Conservation (phyloP, 2,797 vertebrate species). For the Sebastes steindachneri region DNA sequence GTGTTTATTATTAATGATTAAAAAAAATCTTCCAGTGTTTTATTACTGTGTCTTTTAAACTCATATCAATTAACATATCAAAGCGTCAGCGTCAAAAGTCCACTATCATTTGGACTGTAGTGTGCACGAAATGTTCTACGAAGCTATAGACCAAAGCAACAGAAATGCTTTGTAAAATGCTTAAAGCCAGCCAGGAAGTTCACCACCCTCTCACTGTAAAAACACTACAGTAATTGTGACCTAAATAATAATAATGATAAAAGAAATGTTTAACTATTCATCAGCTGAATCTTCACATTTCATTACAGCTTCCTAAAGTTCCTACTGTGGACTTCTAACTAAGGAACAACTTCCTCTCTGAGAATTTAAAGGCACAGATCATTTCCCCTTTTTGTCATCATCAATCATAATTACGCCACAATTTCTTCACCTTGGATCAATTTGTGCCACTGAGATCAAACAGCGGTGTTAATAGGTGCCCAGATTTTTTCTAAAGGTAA, state of each 20-base stretch:
- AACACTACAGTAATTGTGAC: background rate
- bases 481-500: conserved; percentile 84
- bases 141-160: background rate
- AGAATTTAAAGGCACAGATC: conserved; percentile 81
- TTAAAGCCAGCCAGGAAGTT: background rate
- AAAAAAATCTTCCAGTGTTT: fast-evolving
- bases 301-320: conserved; percentile 40
- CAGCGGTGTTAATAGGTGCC: conserved; percentile 82
- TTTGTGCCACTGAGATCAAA: conserved; percentile 96
- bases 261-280: background rate
- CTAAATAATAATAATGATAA: background rate
- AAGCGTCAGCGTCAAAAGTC: background rate
- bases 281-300: conserved; percentile 21
- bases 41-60: background rate
- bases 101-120: background rate
- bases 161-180: background rate
- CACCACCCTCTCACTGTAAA: background rate
- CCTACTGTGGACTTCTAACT: conserved; percentile 57
- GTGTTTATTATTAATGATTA: background rate
- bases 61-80: background rate
- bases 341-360: conserved; percentile 70
- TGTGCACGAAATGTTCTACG: background rate
- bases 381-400: conserved; percentile 86
- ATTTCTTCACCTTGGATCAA: conserved; percentile 98
- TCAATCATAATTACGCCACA: conserved; percentile 93